Percentiles rank a stretch among this genome's conserved stretches.
Evolutionary conservation across 2,888 invertebrate species (phyloP).

Genomic region (Dione juno): DNA sequence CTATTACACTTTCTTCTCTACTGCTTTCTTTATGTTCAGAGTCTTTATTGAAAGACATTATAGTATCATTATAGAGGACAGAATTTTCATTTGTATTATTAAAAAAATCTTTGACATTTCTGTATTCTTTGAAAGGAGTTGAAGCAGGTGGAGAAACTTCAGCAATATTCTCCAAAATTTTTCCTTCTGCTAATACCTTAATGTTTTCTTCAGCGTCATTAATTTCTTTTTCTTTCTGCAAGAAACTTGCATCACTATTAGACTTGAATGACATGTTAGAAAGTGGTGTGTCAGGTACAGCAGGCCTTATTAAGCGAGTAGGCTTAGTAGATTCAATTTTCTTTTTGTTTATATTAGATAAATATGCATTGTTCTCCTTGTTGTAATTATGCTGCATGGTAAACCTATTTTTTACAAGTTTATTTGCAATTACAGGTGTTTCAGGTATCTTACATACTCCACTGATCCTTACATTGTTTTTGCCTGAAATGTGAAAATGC

Average conservation of each 20-base stretch:
- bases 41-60: slow-evolving; percentile 67
- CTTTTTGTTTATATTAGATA: slow-evolving; percentile 46
- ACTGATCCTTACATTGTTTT: slow-evolving; percentile 64
- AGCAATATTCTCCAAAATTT: slow-evolving; percentile 60
- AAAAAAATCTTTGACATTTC: slow-evolving; percentile 66
- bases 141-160: slow-evolving; percentile 67
- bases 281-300: slow-evolving; percentile 60
- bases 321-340: slow-evolving; percentile 43
- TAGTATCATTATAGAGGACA: slow-evolving; percentile 59
- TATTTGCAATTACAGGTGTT: slow-evolving; percentile 59
- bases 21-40: slow-evolving; percentile 51
- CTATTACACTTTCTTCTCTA: slow-evolving; percentile 70
- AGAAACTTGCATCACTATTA: slow-evolving; percentile 70
- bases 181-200: slow-evolving; percentile 54
- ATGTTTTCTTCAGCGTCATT: slow-evolving; percentile 61
- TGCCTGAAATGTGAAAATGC: slow-evolving; percentile 47
- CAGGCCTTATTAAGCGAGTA: slow-evolving; percentile 38
- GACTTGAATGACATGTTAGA: slow-evolving; percentile 69
- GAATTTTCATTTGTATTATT: slow-evolving; percentile 63
- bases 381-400: slow-evolving; percentile 52
- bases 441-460: slow-evolving; percentile 67
- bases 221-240: slow-evolving; percentile 70
- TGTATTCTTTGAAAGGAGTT: slow-evolving; percentile 71
- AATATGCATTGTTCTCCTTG: slow-evolving; percentile 62
- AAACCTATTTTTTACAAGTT: slow-evolving; percentile 51